Percentiles rank a stretch among this genome's conserved stretches.
Evolutionary conservation across 2,888 invertebrate species (phyloP).

Genomic region (Ectemnius lituratus): DNA sequence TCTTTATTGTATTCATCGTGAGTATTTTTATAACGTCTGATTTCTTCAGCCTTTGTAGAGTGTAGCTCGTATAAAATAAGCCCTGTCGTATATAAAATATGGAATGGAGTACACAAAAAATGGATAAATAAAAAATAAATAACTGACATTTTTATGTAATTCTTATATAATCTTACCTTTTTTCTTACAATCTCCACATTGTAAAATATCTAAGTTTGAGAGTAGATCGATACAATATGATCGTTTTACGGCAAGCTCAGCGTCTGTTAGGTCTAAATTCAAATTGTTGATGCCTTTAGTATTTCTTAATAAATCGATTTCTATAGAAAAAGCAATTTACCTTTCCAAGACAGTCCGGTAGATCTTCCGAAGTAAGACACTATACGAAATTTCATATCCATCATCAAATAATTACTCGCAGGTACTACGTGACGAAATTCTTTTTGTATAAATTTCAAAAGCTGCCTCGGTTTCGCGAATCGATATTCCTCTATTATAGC

Average conservation of each 20-base stretch:
- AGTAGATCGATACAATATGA: slow-evolving; percentile 82
- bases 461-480: slow-evolving; percentile 79
- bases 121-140: neutral
- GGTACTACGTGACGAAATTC: slow-evolving; percentile 81
- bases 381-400: slow-evolving; percentile 83
- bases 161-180: slow-evolving; percentile 60
- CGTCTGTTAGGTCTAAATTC: slow-evolving; percentile 80
- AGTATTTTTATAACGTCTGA: slow-evolving; percentile 45
- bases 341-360: slow-evolving; percentile 80
- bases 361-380: slow-evolving; percentile 82
- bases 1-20: slow-evolving; percentile 29
- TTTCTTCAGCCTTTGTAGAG: slow-evolving; percentile 66
- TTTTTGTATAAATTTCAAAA: slow-evolving; percentile 80
- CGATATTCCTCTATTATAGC: slow-evolving; percentile 80
- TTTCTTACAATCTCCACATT: slow-evolving; percentile 78
- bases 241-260: slow-evolving; percentile 81
- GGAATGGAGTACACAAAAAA: neutral
- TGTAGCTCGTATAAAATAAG: slow-evolving; percentile 73
- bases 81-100: slow-evolving; percentile 55
- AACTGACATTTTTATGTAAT: neutral
- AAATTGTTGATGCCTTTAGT: neutral
- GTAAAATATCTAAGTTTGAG: slow-evolving; percentile 80
- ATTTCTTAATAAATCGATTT: neutral
- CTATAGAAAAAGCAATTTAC: slow-evolving; percentile 72
- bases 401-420: slow-evolving; percentile 81